Evolutionary conservation across 2,113 vertebrate species (phyloP).

Genomic region (Dasyornis broadbenti): DNA sequence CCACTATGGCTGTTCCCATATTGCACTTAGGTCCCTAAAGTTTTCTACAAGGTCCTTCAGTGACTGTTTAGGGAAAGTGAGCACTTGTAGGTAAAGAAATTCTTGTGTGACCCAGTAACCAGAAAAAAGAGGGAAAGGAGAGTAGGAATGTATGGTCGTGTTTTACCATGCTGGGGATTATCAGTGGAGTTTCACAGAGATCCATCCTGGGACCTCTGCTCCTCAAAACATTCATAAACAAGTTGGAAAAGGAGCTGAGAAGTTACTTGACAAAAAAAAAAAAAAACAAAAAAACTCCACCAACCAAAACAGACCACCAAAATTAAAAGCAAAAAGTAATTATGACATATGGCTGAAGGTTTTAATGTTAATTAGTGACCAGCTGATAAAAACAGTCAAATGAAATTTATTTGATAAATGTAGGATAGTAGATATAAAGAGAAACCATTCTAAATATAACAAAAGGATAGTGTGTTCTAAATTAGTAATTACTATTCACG

Average conservation of each 20-base stretch:
- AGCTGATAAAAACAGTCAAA: not conserved
- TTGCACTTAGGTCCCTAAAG: not conserved
- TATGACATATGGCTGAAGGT: not conserved
- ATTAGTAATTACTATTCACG: not conserved
- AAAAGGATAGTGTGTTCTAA: not conserved
- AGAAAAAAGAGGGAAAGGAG: not conserved
- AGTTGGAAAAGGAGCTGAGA: not conserved
- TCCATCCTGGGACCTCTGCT: not conserved
- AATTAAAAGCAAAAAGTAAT: not conserved
- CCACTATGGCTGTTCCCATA: not conserved
- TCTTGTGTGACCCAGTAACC: not conserved
- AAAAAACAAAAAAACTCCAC: fast-evolving
- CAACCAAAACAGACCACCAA: not conserved
- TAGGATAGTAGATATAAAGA: not conserved
- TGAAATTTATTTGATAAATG: not conserved
- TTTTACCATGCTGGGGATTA: not conserved
- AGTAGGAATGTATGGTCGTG: not conserved
- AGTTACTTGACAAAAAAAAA: not conserved
- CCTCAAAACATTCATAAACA: not conserved
- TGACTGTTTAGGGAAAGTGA: not conserved
- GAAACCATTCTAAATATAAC: not conserved
- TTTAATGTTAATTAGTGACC: not conserved
- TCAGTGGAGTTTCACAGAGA: not conserved
- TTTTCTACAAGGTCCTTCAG: not conserved
- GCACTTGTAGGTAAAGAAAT: not conserved